Percentiles rank a stretch among this genome's conserved stretches.
These are phyloP conservation scores for Hestina assimilis DNA, from an alignment of 1,140 invertebrate genomes.

Conservation along the genomic window DNA sequence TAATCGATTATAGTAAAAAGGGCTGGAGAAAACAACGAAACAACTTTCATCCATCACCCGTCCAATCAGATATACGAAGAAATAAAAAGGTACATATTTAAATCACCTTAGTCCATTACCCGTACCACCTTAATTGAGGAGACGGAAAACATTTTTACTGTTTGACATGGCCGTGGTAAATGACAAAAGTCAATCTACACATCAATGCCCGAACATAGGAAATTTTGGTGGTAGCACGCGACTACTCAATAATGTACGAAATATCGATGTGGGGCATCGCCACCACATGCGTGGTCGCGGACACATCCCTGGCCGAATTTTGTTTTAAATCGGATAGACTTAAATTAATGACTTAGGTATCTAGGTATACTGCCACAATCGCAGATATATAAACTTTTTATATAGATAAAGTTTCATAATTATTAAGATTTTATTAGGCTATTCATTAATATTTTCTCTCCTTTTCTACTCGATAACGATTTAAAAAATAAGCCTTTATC, in stretches of 20 bases:
- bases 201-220: slow-evolving; percentile 77
- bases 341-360: slow-evolving; percentile 31
- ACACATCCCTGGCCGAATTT: slow-evolving; percentile 41
- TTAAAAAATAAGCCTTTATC: too few relatives aligned
- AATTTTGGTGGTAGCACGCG: slow-evolving; percentile 73
- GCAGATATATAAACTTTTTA: not conserved
- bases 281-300: slow-evolving; percentile 48
- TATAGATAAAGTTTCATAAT: not conserved
- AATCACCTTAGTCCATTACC: slow-evolving; percentile 71
- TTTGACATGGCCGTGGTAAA: slow-evolving; percentile 72
- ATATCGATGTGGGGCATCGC: slow-evolving; percentile 75
- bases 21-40: slow-evolving; percentile 49
- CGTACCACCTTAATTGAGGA: slow-evolving; percentile 64
- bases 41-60: slow-evolving; percentile 63
- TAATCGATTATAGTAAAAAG: slow-evolving; percentile 50
- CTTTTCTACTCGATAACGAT: too few relatives aligned
- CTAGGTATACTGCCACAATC: not conserved
- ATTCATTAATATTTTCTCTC: too few relatives aligned
- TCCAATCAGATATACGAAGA: slow-evolving; percentile 62
- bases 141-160: slow-evolving; percentile 70
- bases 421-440: too few relatives aligned
- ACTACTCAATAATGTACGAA: slow-evolving; percentile 76
- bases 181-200: slow-evolving; percentile 78
- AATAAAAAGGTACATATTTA: slow-evolving; percentile 52
- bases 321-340: slow-evolving; percentile 38